phyloP scores from a whole-genome alignment of 2,888 invertebrate genomes.

The Oligia latruncula region DNA sequence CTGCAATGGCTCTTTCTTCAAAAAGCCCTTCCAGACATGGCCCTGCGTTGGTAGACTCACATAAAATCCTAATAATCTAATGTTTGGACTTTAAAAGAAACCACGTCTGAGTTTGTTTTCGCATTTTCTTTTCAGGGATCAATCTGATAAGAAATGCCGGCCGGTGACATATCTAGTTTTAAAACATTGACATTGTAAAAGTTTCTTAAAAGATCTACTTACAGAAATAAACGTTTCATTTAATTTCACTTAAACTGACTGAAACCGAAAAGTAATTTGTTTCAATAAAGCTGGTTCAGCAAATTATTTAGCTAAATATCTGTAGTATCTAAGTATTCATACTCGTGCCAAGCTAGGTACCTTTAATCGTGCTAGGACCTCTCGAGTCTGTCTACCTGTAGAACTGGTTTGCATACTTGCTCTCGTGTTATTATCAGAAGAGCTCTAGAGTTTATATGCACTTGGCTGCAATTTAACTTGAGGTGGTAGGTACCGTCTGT shows the following conservation, averaged over 20 bases:
- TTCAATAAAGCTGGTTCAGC: too few species aligned
- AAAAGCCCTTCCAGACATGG: too few species aligned
- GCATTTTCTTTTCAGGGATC: not conserved
- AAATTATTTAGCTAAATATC: not conserved
- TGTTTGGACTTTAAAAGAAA: too few species aligned
- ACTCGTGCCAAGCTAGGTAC: slow-evolving; percentile 1
- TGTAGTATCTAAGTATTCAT: not conserved
- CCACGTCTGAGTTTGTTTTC: too few species aligned
- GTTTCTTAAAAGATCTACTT: not conserved
- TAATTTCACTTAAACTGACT: not conserved
- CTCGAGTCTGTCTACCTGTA: slow-evolving; percentile 10
- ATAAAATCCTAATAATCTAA: too few species aligned
- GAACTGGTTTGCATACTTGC: slow-evolving; percentile 29
- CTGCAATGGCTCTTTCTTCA: too few species aligned
- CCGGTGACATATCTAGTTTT: not conserved
- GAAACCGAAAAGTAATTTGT: not conserved
- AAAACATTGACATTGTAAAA: not conserved
- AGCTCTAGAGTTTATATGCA: slow-evolving; percentile 18
- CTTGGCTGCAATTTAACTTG: not conserved
- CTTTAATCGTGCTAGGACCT: not conserved
- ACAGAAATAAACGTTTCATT: not conserved
- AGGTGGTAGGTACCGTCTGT: not conserved
- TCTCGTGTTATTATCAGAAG: slow-evolving; percentile 2
- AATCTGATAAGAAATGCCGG: not conserved
- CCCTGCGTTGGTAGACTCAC: too few species aligned